Conservation (phyloP, 2,113 vertebrate species). For the Callithrix jacchus region DNA sequence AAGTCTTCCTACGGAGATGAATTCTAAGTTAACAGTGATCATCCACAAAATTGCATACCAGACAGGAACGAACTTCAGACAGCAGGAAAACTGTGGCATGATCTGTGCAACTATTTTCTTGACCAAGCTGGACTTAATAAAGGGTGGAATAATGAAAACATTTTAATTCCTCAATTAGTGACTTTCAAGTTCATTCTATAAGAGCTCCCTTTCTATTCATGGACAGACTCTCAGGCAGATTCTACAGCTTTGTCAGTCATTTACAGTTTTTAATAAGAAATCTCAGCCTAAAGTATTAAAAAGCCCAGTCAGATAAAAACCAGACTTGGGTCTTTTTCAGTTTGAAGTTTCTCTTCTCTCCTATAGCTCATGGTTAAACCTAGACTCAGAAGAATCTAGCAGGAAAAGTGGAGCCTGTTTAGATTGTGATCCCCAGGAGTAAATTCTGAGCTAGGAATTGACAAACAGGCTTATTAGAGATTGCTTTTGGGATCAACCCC, state of each 20-base stretch:
- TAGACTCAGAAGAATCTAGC: not conserved
- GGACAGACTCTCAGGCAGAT: not conserved
- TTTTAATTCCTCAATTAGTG: conserved; percentile 45
- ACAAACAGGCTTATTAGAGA: not conserved
- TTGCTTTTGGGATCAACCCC: not conserved
- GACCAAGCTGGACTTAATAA: not conserved
- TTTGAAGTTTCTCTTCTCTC: not conserved
- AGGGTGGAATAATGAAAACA: conserved; percentile 32
- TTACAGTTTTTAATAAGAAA: not conserved
- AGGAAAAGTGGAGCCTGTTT: not conserved
- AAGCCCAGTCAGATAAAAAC: not conserved
- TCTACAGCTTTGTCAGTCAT: not conserved
- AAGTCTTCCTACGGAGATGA: not conserved
- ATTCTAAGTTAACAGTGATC: conserved; percentile 30
- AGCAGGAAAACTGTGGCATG: conserved; percentile 3
- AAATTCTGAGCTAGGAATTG: not conserved
- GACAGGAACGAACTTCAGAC: conserved; percentile 20
- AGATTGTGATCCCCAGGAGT: not conserved
- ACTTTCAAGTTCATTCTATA: conserved; percentile 3
- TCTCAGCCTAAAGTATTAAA: not conserved
- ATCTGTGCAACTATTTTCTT: conserved; percentile 26
- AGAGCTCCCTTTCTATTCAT: not conserved
- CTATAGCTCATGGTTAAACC: not conserved
- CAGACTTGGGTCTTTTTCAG: not conserved
- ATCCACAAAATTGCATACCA: conserved; percentile 43